Evolutionary conservation across 2,797 vertebrate genomes (phyloP).

Genomic region (Coregonus ussuriensis): DNA sequence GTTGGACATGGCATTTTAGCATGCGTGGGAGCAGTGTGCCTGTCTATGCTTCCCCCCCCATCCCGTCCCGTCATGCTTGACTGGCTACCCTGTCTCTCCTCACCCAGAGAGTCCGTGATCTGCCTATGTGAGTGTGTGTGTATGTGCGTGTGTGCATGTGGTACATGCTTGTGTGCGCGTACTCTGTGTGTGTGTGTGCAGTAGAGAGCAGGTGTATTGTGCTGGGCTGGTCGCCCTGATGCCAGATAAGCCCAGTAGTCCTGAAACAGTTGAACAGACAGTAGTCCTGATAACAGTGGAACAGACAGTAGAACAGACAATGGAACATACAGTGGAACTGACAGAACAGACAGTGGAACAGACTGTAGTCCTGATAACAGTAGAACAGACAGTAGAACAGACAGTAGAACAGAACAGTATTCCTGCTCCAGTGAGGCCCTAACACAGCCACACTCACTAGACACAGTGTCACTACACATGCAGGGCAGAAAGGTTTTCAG

Average conservation of each 20-base stretch:
- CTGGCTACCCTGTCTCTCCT: too few relatives aligned
- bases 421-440: neutral
- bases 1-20: constrained; percentile 62
- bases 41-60: too few relatives aligned
- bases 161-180: too few relatives aligned
- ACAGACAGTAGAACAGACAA: neutral
- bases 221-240: too few relatives aligned
- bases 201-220: too few relatives aligned
- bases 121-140: too few relatives aligned
- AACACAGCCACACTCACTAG: neutral
- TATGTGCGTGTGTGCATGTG: too few relatives aligned
- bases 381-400: neutral
- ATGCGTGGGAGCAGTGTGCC: constrained; percentile 50
- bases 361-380: neutral
- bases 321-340: neutral
- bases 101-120: too few relatives aligned
- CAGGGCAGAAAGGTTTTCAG: neutral
- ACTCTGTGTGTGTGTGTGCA: too few relatives aligned
- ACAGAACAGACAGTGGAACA: neutral
- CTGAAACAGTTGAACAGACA: too few relatives aligned
- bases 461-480: neutral
- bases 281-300: neutral
- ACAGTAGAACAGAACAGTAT: neutral
- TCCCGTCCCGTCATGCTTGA: too few relatives aligned
- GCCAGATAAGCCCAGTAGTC: too few relatives aligned